Percentiles rank a stretch among this genome's conserved stretches.
Evolutionary conservation across 2,888 invertebrate species (phyloP).

Genomic region (Psylliodes chrysocephalus): DNA sequence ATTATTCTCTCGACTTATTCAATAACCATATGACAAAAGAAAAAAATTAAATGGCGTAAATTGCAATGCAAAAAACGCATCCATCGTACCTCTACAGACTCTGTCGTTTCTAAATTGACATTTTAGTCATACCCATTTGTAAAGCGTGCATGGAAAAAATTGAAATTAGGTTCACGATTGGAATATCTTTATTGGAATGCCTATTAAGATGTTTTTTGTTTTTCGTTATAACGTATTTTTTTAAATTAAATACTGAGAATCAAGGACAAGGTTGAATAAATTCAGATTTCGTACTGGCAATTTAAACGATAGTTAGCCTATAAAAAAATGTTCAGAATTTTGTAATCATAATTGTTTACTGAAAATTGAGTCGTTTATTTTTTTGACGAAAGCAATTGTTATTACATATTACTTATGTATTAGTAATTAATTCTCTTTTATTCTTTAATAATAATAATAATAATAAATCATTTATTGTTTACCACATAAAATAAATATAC

Average conservation of each 20-base stretch:
- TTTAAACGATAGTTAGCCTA: not conserved
- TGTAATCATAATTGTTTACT: no score
- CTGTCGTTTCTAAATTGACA: constrained; percentile 2
- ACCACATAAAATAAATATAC: no score
- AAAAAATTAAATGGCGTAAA: constrained; percentile 15
- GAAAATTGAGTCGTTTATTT: no score
- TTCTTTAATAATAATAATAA: no score
- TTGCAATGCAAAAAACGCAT: not conserved
- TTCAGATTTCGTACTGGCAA: not conserved
- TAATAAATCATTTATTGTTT: no score
- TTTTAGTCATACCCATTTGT: constrained; percentile 3
- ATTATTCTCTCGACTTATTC: constrained; percentile 4
- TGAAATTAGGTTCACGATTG: constrained; percentile 12
- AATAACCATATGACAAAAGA: constrained; percentile 8
- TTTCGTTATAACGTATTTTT: constrained; percentile 10
- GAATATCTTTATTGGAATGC: constrained; percentile 8
- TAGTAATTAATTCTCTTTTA: no score
- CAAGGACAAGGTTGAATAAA: not conserved
- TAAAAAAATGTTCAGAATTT: not conserved
- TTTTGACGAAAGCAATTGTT: no score
- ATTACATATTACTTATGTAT: no score
- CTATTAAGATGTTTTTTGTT: not conserved
- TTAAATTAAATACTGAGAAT: not conserved
- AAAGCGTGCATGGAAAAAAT: constrained; percentile 13
- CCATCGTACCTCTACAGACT: no score